Base-by-base conservation (phyloP, 2,113 vertebrate genomes). In the Dipodomys stephensi region DNA sequence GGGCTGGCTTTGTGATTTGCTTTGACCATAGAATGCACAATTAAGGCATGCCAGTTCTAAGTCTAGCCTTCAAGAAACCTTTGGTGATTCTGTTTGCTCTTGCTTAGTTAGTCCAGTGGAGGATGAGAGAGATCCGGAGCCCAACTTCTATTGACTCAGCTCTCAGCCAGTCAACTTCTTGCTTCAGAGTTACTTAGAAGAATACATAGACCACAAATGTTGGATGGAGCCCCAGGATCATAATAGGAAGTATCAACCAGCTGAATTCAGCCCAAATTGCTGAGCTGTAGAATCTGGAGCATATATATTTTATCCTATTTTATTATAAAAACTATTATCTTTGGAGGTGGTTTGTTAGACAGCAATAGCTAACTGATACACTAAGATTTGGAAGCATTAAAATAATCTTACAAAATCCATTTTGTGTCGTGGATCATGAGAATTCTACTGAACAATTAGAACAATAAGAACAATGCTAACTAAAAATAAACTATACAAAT, bases 401-500 rank as follows among this genome's bases (percentile, higher is more conserved):
- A 93, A 49, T 93, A 87, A 81, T 95, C 95, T 95, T 25, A n/a
- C 53, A 79, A 57, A 77, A 78, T 83, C 77, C 16, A 15, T 80
- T 83, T 91, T 76, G 30, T 87, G 82, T 87, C 78, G 84, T 53
- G 49, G 85, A 19, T 81, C 64, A 91, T 67, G 74, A 91, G 64
- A 88, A 9, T 73, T 27, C 23, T 77, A 79, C 60, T 83, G 68
- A 94, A 88, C 53, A 77, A 80, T 64, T 62, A 96, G 60, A 19
- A 25, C 67, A 78, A 30, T 91, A n/a, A 92, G 83, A 87, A 95
- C 64, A 91, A 87, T 93, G 77, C 10, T 91, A 83, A 94, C 60
- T 90, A 85, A 94, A 96, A 96, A 72, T 92, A 87, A n/a, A 80
- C 30, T 49, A 74, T 74, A 85, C 78, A 15, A 93, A 79, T 80